Evolutionary conservation across 2,797 vertebrate species (phyloP), one percentile per base, ranked within the genome.

Genomic region (Nyctalus aviator): DNA sequence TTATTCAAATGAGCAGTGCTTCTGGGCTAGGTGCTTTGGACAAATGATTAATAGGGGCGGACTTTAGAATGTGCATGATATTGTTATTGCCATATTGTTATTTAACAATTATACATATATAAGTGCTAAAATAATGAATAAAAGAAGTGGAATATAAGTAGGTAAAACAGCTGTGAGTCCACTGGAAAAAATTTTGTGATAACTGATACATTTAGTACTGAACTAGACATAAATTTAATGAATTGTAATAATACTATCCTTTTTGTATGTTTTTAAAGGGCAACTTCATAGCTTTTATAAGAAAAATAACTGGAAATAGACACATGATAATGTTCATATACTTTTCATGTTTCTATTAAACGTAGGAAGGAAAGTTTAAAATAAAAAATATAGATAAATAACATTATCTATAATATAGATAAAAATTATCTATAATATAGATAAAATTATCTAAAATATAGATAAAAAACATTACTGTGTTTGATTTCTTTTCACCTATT

Each of bases 221-320:
- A 76, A 79, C 46, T 11, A 50, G 10, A 41, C 78, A 68, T 30
- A 84, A 69, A 88, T 82, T 44, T 59, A 90, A 77, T 77, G 32
- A 94, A 94, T 9, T 76, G 1, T n/a, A 90, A 69, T 50, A 32
- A 69, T 93, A 18, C 3, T 9, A 72, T 68, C 68, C 12, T 77
- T 82, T 90, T 86, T n/a, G 2, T 78, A 21, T 69, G 8, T 69
- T 76, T 75, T 83, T 62, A 71, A 96, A 87, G 21, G 71, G 25
- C 8, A 79, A 23, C 5, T 75, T 59, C 20, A n/a, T 18, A 71
- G 13, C 2, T 76, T 20, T 23, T 92, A 44, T 37, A 5, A 64
- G 84, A 87, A 71, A 91, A 84, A 15, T 59, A 35, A 12, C 25
- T 76, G 21, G 46, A 83, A 57, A 77, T 15, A 69, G 37, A 91